These are phyloP conservation scores for Chaetoderma sp. DNA, from an alignment of 2,888 invertebrate species.

Conservation along the genomic window DNA sequence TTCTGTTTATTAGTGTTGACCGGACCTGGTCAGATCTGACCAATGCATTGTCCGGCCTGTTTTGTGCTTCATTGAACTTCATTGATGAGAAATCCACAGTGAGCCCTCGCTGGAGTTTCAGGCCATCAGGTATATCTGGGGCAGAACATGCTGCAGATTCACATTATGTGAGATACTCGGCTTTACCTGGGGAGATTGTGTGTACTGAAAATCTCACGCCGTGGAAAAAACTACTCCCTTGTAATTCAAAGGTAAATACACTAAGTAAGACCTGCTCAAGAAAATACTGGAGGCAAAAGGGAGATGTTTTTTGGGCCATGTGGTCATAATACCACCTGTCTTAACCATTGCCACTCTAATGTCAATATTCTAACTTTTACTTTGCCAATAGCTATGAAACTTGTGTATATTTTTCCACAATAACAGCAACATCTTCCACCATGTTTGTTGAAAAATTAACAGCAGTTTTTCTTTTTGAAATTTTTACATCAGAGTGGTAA, in stretches of 20 bases:
- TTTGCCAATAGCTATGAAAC: too few species aligned
- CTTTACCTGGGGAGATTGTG: slow-evolving; percentile 94
- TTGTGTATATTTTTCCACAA: too few species aligned
- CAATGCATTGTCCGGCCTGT: slow-evolving; percentile 91
- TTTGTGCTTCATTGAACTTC: slow-evolving; percentile 97
- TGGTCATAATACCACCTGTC: too few species aligned
- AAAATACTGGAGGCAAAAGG: not conserved
- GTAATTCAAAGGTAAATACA: slow-evolving; percentile 77
- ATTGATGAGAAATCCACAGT: slow-evolving; percentile 84
- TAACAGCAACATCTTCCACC: too few species aligned
- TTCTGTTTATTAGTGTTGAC: slow-evolving; percentile 76
- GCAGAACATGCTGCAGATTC: slow-evolving; percentile 71
- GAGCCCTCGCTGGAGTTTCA: slow-evolving; percentile 84
- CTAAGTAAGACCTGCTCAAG: too few species aligned
- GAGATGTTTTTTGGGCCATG: too few species aligned
- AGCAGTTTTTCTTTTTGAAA: too few species aligned
- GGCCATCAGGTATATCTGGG: slow-evolving; percentile 79
- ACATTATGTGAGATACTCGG: slow-evolving; percentile 77
- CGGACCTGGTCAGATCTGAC: slow-evolving; percentile 86
- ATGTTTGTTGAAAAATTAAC: too few species aligned
- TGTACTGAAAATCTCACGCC: slow-evolving; percentile 99
- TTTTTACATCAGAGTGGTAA: too few species aligned
- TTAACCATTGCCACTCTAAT: too few species aligned
- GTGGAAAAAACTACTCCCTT: slow-evolving; percentile 97
- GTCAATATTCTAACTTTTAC: too few species aligned